A percentile compares a stretch with the other conserved stretches of the same genome.
Conservation (phyloP, 1,140 invertebrate genomes). For the Drosophila sp. region DNA sequence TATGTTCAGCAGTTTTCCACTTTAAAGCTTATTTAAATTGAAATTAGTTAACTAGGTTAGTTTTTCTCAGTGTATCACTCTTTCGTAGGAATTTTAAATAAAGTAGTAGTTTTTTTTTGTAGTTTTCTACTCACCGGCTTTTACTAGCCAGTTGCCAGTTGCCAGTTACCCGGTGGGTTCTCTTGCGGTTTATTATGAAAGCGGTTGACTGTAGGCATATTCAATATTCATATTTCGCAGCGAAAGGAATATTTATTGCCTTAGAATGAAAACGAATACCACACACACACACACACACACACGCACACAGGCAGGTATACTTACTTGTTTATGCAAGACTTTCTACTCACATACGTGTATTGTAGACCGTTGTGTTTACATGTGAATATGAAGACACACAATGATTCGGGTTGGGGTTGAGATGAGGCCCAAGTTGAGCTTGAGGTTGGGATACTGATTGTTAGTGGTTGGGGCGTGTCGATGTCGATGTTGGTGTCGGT, state of each 20-base stretch:
- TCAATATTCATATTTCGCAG: conserved; percentile 75
- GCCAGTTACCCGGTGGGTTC: conserved; percentile 13
- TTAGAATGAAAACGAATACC: conserved; percentile 31
- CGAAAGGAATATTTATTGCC: conserved; percentile 70
- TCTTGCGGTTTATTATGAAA: conserved; percentile 52
- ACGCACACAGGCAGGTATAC: conserved; percentile 18
- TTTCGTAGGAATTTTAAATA: conserved; percentile 34
- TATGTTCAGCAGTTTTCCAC: too few species aligned
- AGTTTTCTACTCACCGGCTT: conserved; percentile 37
- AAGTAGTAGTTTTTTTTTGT: conserved; percentile 36
- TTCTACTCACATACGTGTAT: conserved; percentile 12
- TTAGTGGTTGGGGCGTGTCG: conserved; percentile 13
- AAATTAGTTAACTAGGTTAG: not conserved
- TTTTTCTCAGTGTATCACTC: conserved; percentile 26
- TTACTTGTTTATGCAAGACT: conserved; percentile 17
- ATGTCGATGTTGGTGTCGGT: too few species aligned
- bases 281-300: conserved; percentile 26
- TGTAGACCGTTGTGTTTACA: conserved; percentile 18
- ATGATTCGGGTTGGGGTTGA: conserved; percentile 15
- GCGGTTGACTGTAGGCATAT: conserved; percentile 61
- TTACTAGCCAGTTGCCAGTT: conserved; percentile 12
- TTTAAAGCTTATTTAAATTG: too few species aligned
- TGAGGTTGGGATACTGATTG: conserved; percentile 6
- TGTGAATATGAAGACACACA: conserved; percentile 32
- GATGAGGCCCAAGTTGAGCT: not conserved